Base-by-base conservation (phyloP, 2,888 invertebrate species). In the Fragum sueziense region DNA sequence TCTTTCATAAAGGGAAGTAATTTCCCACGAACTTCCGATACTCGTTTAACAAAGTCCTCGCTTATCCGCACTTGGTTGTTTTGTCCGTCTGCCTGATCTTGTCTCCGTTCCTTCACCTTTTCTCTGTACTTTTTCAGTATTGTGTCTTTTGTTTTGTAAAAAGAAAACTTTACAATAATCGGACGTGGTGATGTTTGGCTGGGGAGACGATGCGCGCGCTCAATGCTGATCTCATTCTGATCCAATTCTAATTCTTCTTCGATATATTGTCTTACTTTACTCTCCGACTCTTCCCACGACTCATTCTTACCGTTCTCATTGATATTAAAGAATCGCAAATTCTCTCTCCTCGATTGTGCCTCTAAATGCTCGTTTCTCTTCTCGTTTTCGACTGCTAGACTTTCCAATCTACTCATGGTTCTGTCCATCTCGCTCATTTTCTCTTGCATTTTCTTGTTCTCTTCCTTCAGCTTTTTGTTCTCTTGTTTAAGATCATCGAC, bases 201-300 rank as follows among this genome's bases (percentile, higher is more conserved):
- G n/a, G 52, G 52, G 52, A 52, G 52, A n/a, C 52, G 52, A 52
- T 52, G 52, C 20, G 52, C 52, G n/a, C 52, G 52, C 20, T 52
- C 52, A n/a, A 52, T 52, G 52, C 22, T 22, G 6, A 52, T 52
- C 6, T 20, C 22, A n/a, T 20, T 52, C n/a, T 9, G 52, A 20
- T 52, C 52, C 52, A 52, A 11, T 52, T 52, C 52, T 20, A 52
- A 52, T n/a, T 52, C 52, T 11, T 52, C 52, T 52, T 9, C 52
- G 6, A 52, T n/a, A 22, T 52, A 52, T 52, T 52, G 52, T 52
- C 52, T 52, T 9, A 52, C 22, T 52, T 52, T 52, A 52, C 52
- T 52, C n/a, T 22, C 52, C 52, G 52, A n/a, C 22, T 52, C 52
- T 52, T 52, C 52, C 52, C 52, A 52, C n/a, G 52, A 52, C n/a